Conservation (phyloP, 2,113 vertebrate species). For the Melanotaenia duboulayi region DNA sequence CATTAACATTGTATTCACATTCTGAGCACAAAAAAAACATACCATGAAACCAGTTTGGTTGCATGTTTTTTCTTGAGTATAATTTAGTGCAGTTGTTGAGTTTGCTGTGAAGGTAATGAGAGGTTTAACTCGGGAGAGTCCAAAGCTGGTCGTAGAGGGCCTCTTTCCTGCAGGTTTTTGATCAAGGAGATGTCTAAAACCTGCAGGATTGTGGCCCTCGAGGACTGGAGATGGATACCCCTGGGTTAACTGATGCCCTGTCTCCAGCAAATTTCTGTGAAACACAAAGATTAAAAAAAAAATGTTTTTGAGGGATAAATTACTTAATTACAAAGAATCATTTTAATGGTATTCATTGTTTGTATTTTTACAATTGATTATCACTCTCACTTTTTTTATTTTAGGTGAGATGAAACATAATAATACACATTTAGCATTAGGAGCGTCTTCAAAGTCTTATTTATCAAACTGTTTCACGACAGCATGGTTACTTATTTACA, state of each 20-base stretch:
- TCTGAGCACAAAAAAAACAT: not conserved
- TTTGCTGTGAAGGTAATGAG: not conserved
- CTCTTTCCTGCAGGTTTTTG: too few species aligned
- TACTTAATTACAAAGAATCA: not conserved
- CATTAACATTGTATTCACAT: conserved; percentile 23
- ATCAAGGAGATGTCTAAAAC: too few species aligned
- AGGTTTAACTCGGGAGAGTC: too few species aligned
- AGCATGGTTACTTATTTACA: conserved; percentile 53
- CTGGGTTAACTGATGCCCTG: too few species aligned
- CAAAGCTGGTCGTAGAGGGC: too few species aligned
- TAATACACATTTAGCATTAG: not conserved
- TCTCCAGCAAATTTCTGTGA: not conserved
- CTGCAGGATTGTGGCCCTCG: too few species aligned
- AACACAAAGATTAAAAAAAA: not conserved
- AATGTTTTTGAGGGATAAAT: not conserved
- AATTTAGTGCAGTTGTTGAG: not conserved
- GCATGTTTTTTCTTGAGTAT: conserved; percentile 1
- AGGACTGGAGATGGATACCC: too few species aligned
- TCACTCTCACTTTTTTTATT: too few species aligned
- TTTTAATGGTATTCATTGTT: not conserved
- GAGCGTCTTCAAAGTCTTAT: not conserved
- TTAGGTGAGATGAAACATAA: not conserved
- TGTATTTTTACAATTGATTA: not conserved
- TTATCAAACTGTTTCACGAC: not conserved
- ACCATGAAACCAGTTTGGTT: not conserved